Evolutionary conservation across 2,888 invertebrate genomes (phyloP).

Genomic region (Lumbricus terrestris): DNA sequence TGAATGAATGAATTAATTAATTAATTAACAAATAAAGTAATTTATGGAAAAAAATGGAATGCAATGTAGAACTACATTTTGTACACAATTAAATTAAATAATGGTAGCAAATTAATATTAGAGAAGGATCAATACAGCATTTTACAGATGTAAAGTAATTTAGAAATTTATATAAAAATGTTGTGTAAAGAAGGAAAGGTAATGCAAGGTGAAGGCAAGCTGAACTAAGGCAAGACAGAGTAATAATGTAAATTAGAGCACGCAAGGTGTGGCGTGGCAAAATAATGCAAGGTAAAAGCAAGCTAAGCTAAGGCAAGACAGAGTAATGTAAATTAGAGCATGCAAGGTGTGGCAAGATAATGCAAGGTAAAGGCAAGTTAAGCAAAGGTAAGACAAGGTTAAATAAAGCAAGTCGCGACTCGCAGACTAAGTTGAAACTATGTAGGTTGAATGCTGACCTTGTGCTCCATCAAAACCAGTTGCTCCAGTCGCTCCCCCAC

Average conservation of each 20-base stretch:
- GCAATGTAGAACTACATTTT: background rate
- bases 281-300: background rate
- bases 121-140: too few relatives aligned
- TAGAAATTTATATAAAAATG: too few relatives aligned
- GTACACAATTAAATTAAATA: too few relatives aligned
- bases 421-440: background rate
- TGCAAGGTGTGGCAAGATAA: too few relatives aligned
- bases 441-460: background rate
- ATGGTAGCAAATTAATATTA: too few relatives aligned
- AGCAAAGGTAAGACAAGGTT: background rate
- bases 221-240: too few relatives aligned
- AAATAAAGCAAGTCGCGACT: background rate
- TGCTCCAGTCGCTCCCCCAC: slow-evolving; percentile 22
- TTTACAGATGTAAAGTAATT: too few relatives aligned
- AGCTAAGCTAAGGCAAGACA: background rate
- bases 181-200: background rate
- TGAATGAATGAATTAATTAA: too few relatives aligned
- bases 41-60: background rate
- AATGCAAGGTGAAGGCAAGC: background rate
- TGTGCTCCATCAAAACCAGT: slow-evolving; percentile 18
- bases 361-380: background rate
- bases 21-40: too few relatives aligned
- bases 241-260: background rate
- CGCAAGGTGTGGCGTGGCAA: too few relatives aligned
- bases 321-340: background rate